Conservation (phyloP, 2,113 vertebrate species). For the Crotophaga sulcirostris region DNA sequence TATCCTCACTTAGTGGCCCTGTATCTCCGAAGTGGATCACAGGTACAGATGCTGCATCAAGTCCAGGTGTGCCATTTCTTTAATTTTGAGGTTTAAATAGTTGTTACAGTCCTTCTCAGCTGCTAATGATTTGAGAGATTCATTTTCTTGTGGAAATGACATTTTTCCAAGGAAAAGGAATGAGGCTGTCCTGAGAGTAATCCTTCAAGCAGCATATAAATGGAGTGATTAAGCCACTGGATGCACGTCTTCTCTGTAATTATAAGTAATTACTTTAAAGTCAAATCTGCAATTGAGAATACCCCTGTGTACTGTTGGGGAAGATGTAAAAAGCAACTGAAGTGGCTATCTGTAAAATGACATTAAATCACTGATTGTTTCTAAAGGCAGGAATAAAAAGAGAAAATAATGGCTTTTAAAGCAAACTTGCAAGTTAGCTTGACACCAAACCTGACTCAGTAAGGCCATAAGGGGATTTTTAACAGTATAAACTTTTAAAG, state of each 20-base stretch:
- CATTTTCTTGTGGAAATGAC: slow-evolving; percentile 9
- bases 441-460: background rate
- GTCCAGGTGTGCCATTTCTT: slow-evolving; percentile 9
- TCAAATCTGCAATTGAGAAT: slow-evolving; percentile 51
- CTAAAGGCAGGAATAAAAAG: background rate
- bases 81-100: background rate
- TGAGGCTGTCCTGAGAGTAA: slow-evolving; percentile 22
- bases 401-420: background rate
- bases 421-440: background rate
- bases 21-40: background rate
- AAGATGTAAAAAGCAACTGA: slow-evolving; percentile 36
- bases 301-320: background rate
- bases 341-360: slow-evolving; percentile 19
- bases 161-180: slow-evolving; percentile 13
- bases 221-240: slow-evolving; percentile 45
- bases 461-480: background rate
- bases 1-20: background rate
- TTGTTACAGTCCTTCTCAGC: background rate
- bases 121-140: slow-evolving; percentile 4
- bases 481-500: background rate
- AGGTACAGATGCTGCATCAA: background rate
- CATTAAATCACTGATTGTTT: slow-evolving; percentile 19
- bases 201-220: slow-evolving; percentile 14
- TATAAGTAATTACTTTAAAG: slow-evolving; percentile 55
- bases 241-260: slow-evolving; percentile 45